These are phyloP conservation scores for Setipinna tenuifilis DNA, from an alignment of 2,797 vertebrate species.

Conservation along the genomic window DNA sequence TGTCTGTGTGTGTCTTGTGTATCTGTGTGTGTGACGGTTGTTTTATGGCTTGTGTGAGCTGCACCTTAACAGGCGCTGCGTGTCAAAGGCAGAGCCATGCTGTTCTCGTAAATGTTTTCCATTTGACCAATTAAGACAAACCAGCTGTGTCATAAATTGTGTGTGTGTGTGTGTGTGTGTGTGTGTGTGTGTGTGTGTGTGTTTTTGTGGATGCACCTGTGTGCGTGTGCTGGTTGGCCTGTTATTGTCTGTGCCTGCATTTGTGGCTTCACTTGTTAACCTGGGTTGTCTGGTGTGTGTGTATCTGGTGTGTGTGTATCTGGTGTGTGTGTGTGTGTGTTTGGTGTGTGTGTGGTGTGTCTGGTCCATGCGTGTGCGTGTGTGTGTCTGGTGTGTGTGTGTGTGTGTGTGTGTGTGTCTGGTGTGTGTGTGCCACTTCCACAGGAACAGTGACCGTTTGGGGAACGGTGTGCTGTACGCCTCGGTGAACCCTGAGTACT, in stretches of 20 bases:
- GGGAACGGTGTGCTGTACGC: constrained; percentile 97
- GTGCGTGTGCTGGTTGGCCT: not conserved
- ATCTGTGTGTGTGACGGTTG: not conserved
- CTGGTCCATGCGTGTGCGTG: too few species aligned
- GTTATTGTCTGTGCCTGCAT: not conserved
- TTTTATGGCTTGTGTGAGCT: constrained; percentile 34
- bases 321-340: constrained; percentile 23
- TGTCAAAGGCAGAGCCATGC: constrained; percentile 25
- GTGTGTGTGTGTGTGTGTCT: not conserved
- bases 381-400: not conserved
- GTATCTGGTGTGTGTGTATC: too few species aligned
- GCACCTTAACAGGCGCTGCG: constrained; percentile 35
- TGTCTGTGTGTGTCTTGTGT: not conserved
- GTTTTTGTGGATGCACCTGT: not conserved
- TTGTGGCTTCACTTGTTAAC: not conserved
- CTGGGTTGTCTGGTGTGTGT: not conserved
- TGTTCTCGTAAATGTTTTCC: constrained; percentile 38
- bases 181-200: not conserved
- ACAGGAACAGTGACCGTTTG: constrained; percentile 89
- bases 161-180: not conserved
- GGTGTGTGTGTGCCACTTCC: constrained; percentile 30
- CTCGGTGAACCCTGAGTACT: constrained; percentile 97
- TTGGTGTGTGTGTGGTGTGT: not conserved
- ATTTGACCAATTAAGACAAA: constrained; percentile 37
- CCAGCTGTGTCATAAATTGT: constrained; percentile 26